A percentile compares a stretch with the other conserved stretches of the same genome.
Conservation (phyloP, 1,140 invertebrate genomes). For the Rhyzopertha dominica region DNA sequence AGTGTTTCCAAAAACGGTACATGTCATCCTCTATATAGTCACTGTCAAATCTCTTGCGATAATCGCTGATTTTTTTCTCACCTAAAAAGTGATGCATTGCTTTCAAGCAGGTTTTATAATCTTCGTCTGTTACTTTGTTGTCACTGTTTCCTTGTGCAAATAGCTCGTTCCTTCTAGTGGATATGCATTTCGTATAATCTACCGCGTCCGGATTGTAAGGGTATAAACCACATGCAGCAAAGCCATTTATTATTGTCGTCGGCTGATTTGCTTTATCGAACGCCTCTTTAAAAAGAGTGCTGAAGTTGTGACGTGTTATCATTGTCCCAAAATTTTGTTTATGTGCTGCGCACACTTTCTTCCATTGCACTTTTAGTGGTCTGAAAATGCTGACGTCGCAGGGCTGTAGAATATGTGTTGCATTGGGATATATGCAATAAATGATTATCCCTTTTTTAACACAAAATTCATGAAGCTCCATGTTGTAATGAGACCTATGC, state of each 20-base stretch:
- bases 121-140: no score
- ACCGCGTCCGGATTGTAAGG: constrained; percentile 38
- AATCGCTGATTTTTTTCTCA: no score
- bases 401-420: constrained; percentile 44
- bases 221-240: constrained; percentile 39
- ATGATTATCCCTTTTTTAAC: constrained; percentile 37
- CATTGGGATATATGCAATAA: constrained; percentile 40
- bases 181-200: constrained; percentile 31
- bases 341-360: constrained; percentile 10
- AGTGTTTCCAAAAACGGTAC: no score
- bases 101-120: no score
- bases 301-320: constrained; percentile 28
- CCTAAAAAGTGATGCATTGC: no score
- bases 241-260: constrained; percentile 38
- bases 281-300: constrained; percentile 32
- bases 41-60: no score
- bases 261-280: constrained; percentile 21
- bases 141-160: no score
- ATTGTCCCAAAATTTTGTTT: constrained; percentile 8
- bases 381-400: constrained; percentile 41
- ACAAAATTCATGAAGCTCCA: constrained; percentile 41
- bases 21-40: no score
- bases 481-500: constrained; percentile 40
- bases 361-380: constrained; percentile 38
- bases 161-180: constrained; percentile 1